Base-by-base conservation (phyloP, 1,140 invertebrate genomes). In the Meteorus sp. region DNA sequence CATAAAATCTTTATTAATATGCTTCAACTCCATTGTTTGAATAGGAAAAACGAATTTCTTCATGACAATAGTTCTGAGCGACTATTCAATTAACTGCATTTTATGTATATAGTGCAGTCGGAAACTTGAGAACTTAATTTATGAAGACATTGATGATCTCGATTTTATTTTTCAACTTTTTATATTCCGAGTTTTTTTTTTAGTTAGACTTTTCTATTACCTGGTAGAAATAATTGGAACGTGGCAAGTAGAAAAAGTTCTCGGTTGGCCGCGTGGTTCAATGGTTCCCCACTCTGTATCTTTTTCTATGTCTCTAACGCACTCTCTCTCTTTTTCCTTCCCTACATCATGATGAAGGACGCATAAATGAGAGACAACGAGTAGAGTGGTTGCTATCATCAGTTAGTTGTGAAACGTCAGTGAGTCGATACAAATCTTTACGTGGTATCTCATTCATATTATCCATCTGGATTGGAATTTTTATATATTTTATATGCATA, bases 201-300 rank as follows among this genome's bases (percentile, higher is more conserved):
- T 33, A n/a, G n/a, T n/a, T n/a, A n/a, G n/a, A n/a, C 13, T 39
- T 13, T 39, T 39, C 35, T 4, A 39, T 29, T 29, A 29, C 3
- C 7, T 31, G 5, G 29, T 35, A 13, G 13, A 15, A 33, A 25
- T 59, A 59, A 59, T 50, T 59, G 19, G 56, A 59, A 59, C 56
- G 56, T 59, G 27, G 17, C 35, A 29, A 63, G 58, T 56, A 51
- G 61, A 63, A 59, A 60, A 44, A 59, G 59, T 54, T 57, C 60
- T 52, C 52, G 61, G 47, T 63, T 52, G 56, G 61, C 57, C 54
- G 61, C 57, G 23, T 60, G 61, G 61, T 63, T 63, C 61, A 63
- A 60, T 63, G 61, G 61, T 54, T 57, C 54, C 48, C 19, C 17
- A 48, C 3, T 20, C 17, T 56, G 20, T 15, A 27, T 23, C 2